phyloP scores from a whole-genome alignment of 2,113 vertebrate species.

The Orycteropus afer region DNA sequence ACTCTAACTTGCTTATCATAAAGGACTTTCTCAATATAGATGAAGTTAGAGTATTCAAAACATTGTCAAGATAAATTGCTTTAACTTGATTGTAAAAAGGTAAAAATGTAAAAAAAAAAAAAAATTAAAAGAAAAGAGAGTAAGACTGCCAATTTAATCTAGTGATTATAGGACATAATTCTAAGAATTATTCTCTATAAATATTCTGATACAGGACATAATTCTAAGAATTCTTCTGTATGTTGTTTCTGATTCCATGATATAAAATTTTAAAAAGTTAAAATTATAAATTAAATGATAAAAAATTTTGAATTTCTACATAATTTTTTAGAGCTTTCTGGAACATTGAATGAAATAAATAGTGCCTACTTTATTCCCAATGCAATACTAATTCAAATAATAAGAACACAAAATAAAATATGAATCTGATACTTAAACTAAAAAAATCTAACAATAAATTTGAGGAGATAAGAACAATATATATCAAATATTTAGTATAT shows the following conservation, averaged over 20 bases:
- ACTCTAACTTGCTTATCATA: neutral
- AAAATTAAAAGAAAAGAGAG: neutral
- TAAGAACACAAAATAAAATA: neutral
- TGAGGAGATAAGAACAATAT: neutral
- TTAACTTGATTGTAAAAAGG: neutral
- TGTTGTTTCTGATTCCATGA: neutral
- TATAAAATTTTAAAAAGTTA: neutral
- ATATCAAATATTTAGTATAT: neutral
- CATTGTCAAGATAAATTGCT: neutral
- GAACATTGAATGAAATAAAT: neutral
- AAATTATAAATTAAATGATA: too few relatives aligned
- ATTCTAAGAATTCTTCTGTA: neutral
- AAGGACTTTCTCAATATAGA: neutral
- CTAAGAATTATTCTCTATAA: neutral
- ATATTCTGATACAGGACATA: neutral
- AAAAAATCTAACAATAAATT: neutral
- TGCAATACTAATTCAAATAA: neutral
- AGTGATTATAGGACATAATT: neutral
- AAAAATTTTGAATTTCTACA: neutral
- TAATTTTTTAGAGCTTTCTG: neutral
- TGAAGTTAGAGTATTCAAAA: neutral
- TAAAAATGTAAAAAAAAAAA: neutral
- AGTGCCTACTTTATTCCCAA: neutral
- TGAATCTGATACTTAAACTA: neutral
- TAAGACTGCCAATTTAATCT: neutral